phyloP scores from a whole-genome alignment of 1,140 invertebrate species.

The Hycleus phaleratus region DNA sequence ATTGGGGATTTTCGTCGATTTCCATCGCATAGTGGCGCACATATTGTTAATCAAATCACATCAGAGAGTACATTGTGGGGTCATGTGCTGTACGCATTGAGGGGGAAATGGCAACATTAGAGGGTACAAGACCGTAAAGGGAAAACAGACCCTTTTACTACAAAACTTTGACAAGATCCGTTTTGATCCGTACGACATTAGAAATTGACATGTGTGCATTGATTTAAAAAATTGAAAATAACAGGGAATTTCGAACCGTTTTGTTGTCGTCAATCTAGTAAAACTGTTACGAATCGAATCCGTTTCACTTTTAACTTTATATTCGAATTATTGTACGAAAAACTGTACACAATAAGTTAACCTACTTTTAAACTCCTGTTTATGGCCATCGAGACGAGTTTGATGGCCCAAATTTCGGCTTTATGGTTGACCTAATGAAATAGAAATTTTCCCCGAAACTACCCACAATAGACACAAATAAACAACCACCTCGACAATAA shows the following conservation, averaged over 20 bases:
- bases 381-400: not conserved
- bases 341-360: too few relatives aligned
- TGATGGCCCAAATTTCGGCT: conserved; percentile 27
- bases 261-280: too few relatives aligned
- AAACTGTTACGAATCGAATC: too few relatives aligned
- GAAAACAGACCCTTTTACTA: not conserved
- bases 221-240: too few relatives aligned
- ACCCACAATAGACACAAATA: not conserved
- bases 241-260: too few relatives aligned
- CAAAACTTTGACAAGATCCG: too few relatives aligned
- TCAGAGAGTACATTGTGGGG: conserved; percentile 10
- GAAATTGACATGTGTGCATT: too few relatives aligned
- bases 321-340: too few relatives aligned
- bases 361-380: too few relatives aligned
- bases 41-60: conserved; percentile 31
- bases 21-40: conserved; percentile 15
- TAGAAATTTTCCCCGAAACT: conserved; percentile 9
- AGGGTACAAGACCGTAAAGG: conserved; percentile 17
- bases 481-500: conserved; percentile 18
- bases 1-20: too few relatives aligned
- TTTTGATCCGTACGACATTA: too few relatives aligned
- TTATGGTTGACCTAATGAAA: conserved; percentile 34
- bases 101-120: conserved; percentile 26
- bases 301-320: too few relatives aligned
- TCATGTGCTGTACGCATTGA: conserved; percentile 10